Evolutionary conservation across 2,113 vertebrate genomes (phyloP).

Genomic region (Arvicanthis niloticus): DNA sequence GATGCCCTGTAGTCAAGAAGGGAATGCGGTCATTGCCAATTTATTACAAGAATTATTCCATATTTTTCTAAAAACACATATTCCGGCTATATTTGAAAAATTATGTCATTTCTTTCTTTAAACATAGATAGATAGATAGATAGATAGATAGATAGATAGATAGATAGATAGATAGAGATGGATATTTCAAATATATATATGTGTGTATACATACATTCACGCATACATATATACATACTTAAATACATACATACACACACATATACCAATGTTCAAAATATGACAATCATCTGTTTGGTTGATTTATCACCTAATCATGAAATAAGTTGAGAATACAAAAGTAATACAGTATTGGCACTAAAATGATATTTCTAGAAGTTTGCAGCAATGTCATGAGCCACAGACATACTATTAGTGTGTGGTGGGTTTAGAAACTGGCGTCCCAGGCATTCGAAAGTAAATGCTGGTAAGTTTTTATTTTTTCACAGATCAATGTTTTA

Average conservation of each 20-base stretch:
- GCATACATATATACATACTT: neutral
- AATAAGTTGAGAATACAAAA: neutral
- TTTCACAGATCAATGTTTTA: constrained; percentile 14
- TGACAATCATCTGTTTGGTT: neutral
- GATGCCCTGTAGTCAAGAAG: neutral
- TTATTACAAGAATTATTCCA: neutral
- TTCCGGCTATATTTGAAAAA: constrained; percentile 31
- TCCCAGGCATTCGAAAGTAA: constrained; percentile 26
- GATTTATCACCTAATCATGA: neutral
- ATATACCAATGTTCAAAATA: constrained; percentile 33
- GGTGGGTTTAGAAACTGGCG: neutral
- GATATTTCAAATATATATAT: neutral
- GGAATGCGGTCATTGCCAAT: neutral
- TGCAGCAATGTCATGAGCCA: neutral
- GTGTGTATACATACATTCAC: neutral
- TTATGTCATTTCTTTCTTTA: constrained; percentile 19
- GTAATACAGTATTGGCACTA: constrained; percentile 1
- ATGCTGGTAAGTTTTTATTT: neutral
- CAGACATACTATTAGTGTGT: neutral
- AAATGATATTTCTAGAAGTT: constrained; percentile 28
- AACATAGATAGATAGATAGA: too few relatives aligned
- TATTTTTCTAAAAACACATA: neutral
- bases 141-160: too few relatives aligned
- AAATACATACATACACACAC: neutral
- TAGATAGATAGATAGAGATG: too few relatives aligned